Conservation (phyloP, 2,113 vertebrate genomes). For the Rhabdomys dilectus region DNA sequence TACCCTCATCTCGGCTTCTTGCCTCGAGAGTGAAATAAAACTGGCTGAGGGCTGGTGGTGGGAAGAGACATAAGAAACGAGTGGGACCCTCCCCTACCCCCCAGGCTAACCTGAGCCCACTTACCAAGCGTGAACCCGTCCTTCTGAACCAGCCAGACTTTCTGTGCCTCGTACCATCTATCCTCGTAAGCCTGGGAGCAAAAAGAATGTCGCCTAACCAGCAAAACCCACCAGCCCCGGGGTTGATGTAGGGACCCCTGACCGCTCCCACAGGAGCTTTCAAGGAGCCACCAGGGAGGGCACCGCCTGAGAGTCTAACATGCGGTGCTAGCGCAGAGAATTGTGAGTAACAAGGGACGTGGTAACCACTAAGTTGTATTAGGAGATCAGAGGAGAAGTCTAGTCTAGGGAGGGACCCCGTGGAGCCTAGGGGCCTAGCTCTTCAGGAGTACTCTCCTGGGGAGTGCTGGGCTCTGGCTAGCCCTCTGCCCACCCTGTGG, state of each 20-base stretch:
- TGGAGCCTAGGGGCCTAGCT: neutral
- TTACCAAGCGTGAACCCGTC: conserved; percentile 92
- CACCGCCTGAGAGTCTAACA: neutral
- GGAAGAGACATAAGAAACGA: fast-evolving
- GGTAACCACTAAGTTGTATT: neutral
- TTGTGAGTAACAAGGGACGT: neutral
- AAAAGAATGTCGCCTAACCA: neutral
- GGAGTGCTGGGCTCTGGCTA: neutral
- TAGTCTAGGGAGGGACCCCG: too few species aligned
- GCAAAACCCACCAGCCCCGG: neutral
- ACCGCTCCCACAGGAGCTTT: neutral
- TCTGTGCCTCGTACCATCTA: conserved; percentile 94
- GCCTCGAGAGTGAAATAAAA: too few species aligned
- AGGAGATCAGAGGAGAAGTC: neutral
- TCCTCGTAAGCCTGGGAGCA: conserved; percentile 83
- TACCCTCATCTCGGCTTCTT: neutral
- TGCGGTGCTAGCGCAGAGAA: neutral
- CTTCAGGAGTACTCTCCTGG: fast-evolving
- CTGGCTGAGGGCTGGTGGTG: fast-evolving
- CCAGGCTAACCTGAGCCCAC: neutral
- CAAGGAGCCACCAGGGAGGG: neutral
- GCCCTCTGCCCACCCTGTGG: fast-evolving
- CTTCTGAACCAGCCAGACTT: conserved; percentile 94
- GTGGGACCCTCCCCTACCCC: neutral
- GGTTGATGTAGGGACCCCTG: neutral